Conservation (phyloP, 2,888 invertebrate genomes). For the Andrena bucephala region DNA sequence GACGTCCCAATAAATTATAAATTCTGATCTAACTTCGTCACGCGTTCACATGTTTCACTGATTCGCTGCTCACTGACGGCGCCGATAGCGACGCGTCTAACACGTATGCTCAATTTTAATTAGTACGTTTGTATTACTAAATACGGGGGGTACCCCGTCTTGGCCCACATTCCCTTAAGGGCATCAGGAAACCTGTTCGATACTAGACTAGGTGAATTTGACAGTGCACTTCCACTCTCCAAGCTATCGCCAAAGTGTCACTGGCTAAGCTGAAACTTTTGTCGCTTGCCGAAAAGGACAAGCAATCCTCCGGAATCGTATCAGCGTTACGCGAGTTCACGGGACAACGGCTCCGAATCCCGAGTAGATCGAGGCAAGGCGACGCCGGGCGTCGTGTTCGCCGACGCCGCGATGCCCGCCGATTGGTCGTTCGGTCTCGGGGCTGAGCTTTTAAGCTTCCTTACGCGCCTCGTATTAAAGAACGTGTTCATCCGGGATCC, state of each 20-base stretch:
- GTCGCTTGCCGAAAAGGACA: background rate
- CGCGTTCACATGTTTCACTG: too few species aligned
- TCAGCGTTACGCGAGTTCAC: slow-evolving; percentile 10
- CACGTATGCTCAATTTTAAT: too few species aligned
- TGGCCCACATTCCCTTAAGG: too few species aligned
- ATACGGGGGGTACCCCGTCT: too few species aligned
- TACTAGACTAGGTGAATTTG: too few species aligned
- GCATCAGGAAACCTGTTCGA: background rate
- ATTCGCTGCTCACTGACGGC: too few species aligned
- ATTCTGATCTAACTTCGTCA: too few species aligned
- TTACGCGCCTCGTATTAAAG: slow-evolving; percentile 68
- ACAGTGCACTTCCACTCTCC: too few species aligned
- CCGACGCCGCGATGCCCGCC: slow-evolving; percentile 57
- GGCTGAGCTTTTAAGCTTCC: slow-evolving; percentile 74
- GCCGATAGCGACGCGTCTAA: too few species aligned
- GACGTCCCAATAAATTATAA: too few species aligned
- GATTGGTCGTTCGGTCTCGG: slow-evolving; percentile 69
- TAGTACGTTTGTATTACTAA: too few species aligned
- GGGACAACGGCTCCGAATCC: background rate
- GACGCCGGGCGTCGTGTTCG: background rate
- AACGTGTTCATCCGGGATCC: slow-evolving; percentile 68
- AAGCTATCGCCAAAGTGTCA: background rate
- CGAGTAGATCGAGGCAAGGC: background rate
- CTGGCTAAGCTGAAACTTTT: background rate
- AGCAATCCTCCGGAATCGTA: slow-evolving; percentile 16